Percentiles rank a stretch among this genome's conserved stretches.
Conservation (phyloP, 2,797 vertebrate species). For the Hozukius guyotensis region DNA sequence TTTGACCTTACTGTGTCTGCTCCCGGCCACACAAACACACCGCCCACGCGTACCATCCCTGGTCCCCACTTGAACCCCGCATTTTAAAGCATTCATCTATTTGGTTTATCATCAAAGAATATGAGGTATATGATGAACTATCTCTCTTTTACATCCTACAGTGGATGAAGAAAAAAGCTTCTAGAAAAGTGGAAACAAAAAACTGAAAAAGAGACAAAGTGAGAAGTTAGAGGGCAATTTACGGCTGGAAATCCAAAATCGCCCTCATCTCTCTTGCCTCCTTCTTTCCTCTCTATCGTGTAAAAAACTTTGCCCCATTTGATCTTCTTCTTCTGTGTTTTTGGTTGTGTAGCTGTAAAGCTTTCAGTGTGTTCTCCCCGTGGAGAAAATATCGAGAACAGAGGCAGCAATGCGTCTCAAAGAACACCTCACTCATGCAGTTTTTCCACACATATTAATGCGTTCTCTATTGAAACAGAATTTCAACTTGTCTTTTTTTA, state of each 20-base stretch:
- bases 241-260: conserved; percentile 31
- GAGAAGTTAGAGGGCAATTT: conserved; percentile 57
- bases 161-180: conserved; percentile 70
- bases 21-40: conserved; percentile 35
- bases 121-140: conserved; percentile 96
- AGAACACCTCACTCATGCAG: conserved; percentile 38
- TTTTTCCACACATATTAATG: conserved; percentile 7
- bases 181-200: conserved; percentile 63
- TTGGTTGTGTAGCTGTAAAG: conserved; percentile 91
- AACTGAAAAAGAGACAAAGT: conserved; percentile 63
- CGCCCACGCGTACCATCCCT: conserved; percentile 15
- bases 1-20: conserved; percentile 35
- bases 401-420: conserved; percentile 78
- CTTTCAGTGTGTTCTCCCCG: conserved; percentile 73
- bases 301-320: conserved; percentile 58
- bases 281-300: conserved; percentile 53
- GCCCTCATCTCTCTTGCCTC: conserved; percentile 56
- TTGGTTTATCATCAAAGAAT: conserved; percentile 93
- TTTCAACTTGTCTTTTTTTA: background rate
- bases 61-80: conserved; percentile 71
- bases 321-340: conserved; percentile 76
- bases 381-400: conserved; percentile 63
- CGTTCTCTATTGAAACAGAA: conserved; percentile 12
- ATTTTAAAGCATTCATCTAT: conserved; percentile 91
- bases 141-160: conserved; percentile 88